Evolutionary conservation across 53 echinoderm and acorn worm species (phyloP).

Genomic region (Pentamera pediparva): DNA sequence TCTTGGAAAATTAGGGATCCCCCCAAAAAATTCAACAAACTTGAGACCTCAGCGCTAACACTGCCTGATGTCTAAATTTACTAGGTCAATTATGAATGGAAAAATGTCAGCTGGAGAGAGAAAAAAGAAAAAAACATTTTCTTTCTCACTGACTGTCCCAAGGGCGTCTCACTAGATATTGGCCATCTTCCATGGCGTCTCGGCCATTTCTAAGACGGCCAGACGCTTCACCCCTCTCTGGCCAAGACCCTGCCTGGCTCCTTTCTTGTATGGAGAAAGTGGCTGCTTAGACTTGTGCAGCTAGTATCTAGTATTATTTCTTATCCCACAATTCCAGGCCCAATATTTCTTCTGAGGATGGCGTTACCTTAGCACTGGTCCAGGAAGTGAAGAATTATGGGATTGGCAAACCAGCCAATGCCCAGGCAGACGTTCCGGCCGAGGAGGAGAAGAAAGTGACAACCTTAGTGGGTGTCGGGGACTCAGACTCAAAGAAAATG

Average conservation of each 20-base stretch:
- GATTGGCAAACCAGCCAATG: constrained; percentile 5
- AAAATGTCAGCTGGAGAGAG: too few relatives aligned
- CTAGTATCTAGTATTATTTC: background rate
- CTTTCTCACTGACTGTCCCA: background rate
- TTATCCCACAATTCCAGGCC: constrained; percentile 39
- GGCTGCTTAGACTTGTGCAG: too few relatives aligned
- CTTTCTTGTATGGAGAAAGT: background rate
- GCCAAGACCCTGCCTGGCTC: background rate
- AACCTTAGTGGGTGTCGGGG: background rate
- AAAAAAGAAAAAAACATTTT: background rate
- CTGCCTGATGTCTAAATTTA: too few relatives aligned
- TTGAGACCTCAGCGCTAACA: too few relatives aligned
- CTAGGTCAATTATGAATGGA: too few relatives aligned
- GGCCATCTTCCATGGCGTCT: too few relatives aligned
- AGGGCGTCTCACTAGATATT: too few relatives aligned
- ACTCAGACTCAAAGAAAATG: constrained; percentile 56
- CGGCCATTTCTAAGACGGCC: too few relatives aligned
- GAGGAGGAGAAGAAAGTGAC: background rate
- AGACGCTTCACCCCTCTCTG: background rate
- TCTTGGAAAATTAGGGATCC: too few relatives aligned
- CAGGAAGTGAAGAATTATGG: constrained; percentile 45
- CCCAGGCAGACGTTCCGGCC: background rate
- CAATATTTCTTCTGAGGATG: constrained; percentile 56
- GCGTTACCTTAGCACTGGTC: constrained; percentile 53
- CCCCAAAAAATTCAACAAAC: too few relatives aligned